Percentiles rank a stretch among this genome's conserved stretches.
Evolutionary conservation across 2,113 vertebrate species (phyloP).

Genomic region (Eptatretus burgeri): DNA sequence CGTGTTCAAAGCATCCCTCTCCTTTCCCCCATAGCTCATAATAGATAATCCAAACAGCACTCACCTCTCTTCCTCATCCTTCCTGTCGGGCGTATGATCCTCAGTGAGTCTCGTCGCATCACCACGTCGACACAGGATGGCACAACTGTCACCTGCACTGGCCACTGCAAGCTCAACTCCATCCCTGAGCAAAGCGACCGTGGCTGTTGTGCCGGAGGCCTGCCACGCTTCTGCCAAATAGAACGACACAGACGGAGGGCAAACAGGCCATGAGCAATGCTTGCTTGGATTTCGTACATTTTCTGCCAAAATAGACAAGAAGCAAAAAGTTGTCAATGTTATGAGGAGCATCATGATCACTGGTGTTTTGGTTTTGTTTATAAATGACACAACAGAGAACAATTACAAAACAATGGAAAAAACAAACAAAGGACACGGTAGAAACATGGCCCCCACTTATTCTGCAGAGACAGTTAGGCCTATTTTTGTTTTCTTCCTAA

Average conservation of each 20-base stretch:
- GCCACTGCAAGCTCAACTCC: conserved; percentile 73
- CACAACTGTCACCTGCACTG: conserved; percentile 78
- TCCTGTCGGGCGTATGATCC: conserved; percentile 83
- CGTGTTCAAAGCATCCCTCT: no score
- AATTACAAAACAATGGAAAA: no score
- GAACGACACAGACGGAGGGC: conserved; percentile 12
- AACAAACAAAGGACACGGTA: no score
- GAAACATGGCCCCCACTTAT: no score
- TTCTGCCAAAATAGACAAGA: conserved; percentile 11
- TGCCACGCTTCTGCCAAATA: conserved; percentile 25
- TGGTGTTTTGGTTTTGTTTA: no score
- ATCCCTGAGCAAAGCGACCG: conserved; percentile 70
- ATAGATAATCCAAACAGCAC: no score
- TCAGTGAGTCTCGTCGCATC: conserved; percentile 63
- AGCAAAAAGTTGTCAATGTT: conserved; percentile 11
- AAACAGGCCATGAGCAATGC: background rate
- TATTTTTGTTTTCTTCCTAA: no score
- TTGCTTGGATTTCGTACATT: background rate
- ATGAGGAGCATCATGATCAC: conserved; percentile 8
- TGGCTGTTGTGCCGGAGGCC: conserved; percentile 57
- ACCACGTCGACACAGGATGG: conserved; percentile 67
- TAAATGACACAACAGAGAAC: no score
- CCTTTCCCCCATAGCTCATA: no score
- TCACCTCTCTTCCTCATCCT: conserved; percentile 84
- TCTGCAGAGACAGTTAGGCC: no score